Conservation (phyloP, 1,140 invertebrate genomes). For the Cataglyphis hispanica region DNA sequence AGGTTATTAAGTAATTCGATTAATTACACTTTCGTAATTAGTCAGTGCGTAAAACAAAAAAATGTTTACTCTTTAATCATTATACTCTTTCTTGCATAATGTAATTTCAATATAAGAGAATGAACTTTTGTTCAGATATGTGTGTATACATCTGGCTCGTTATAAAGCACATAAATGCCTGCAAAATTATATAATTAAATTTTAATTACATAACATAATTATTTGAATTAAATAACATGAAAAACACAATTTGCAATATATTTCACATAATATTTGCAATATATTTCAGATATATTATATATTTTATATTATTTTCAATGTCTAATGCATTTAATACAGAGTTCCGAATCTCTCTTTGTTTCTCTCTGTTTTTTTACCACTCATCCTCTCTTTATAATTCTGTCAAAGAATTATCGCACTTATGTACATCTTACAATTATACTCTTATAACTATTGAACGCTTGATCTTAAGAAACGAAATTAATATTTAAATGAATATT, state of each 20-base stretch:
- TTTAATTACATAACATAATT: too few relatives aligned
- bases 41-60: neutral
- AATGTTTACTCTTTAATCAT: neutral
- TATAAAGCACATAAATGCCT: too few relatives aligned
- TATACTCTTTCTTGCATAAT: neutral
- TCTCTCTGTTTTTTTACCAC: too few relatives aligned
- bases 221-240: too few relatives aligned
- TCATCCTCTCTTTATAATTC: neutral
- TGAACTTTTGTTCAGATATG: neutral
- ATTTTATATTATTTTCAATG: too few relatives aligned
- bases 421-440: neutral
- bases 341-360: too few relatives aligned
- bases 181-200: too few relatives aligned
- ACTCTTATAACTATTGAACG: slow-evolving; percentile 77
- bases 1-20: slow-evolving; percentile 50
- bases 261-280: too few relatives aligned
- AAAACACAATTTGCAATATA: too few relatives aligned
- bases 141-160: too few relatives aligned
- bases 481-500: slow-evolving; percentile 5
- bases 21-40: slow-evolving; percentile 45
- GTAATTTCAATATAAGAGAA: neutral
- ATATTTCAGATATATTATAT: too few relatives aligned
- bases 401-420: neutral
- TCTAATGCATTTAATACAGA: too few relatives aligned
- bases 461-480: slow-evolving; percentile 84